phyloP scores from a whole-genome alignment of 2,888 invertebrate species.

The Patella ulyssiponensis region DNA sequence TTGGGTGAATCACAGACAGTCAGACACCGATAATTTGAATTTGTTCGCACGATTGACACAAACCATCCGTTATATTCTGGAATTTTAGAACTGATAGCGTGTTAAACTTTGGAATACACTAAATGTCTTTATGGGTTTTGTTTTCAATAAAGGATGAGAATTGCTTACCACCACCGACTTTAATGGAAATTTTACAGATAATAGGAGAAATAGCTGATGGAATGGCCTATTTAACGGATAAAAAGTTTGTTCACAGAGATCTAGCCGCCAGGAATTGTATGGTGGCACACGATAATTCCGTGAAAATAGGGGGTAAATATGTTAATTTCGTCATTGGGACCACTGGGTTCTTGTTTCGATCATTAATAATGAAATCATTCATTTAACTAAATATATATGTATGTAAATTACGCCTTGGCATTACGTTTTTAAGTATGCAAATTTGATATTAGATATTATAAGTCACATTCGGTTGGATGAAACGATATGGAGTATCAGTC shows the following conservation, averaged over 20 bases:
- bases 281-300: slow-evolving; percentile 81
- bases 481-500: no score
- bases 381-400: background rate
- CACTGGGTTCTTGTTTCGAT: no score
- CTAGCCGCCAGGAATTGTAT: slow-evolving; percentile 96
- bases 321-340: background rate
- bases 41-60: no score
- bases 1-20: no score
- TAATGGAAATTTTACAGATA: slow-evolving; percentile 73
- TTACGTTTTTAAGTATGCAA: background rate
- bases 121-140: no score
- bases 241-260: slow-evolving; percentile 81
- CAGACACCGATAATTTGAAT: no score
- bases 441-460: no score
- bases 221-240: slow-evolving; percentile 95
- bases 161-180: slow-evolving; percentile 64
- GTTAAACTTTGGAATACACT: no score
- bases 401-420: background rate
- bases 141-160: background rate
- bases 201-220: slow-evolving; percentile 91
- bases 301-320: slow-evolving; percentile 83
- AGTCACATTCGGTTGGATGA: no score
- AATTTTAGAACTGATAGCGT: no score
- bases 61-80: no score
- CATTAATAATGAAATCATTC: background rate